These are phyloP conservation scores for Salvator merianae DNA, from an alignment of 2,113 vertebrate genomes.

Conservation along the genomic window DNA sequence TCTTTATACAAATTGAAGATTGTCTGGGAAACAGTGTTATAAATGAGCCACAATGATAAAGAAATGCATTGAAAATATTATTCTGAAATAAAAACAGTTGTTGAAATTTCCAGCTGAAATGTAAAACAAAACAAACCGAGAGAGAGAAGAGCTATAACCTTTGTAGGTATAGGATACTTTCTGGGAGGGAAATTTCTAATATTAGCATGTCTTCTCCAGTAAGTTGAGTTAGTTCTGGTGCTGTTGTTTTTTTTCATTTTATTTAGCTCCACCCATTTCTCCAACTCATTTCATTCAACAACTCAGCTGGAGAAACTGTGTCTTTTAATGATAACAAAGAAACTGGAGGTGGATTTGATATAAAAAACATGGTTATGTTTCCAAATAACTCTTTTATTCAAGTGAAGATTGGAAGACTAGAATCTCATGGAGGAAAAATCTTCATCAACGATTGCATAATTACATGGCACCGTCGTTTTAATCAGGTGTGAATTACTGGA, in stretches of 20 bases:
- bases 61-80: no score
- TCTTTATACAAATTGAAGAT: no score
- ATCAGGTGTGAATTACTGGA: background rate
- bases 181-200: no score
- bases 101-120: no score
- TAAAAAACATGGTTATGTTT: background rate
- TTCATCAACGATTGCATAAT: background rate
- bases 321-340: slow-evolving; percentile 6
- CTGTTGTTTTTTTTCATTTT: background rate
- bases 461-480: background rate
- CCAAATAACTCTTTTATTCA: background rate
- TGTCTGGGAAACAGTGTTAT: no score
- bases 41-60: no score
- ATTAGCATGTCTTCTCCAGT: no score
- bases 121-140: no score
- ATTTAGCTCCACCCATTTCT: background rate
- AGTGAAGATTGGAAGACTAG: background rate
- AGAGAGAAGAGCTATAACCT: no score
- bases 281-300: background rate
- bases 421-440: background rate
- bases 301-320: background rate
- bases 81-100: no score
- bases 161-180: no score
- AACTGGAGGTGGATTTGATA: background rate
- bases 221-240: background rate